phyloP scores from a whole-genome alignment of 2,113 vertebrate species.

The Riparia riparia region DNA sequence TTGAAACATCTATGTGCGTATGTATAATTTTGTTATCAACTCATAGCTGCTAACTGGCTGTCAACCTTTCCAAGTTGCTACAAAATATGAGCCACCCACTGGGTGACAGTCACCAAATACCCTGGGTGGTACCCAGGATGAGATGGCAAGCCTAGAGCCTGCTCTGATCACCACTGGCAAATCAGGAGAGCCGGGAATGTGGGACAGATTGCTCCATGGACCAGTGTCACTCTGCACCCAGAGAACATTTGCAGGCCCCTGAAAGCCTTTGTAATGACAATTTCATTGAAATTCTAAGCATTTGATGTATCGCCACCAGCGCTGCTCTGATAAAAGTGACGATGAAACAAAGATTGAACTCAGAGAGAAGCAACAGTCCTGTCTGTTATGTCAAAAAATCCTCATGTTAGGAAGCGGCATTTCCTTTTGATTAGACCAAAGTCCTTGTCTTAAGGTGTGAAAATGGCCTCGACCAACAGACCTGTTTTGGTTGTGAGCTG shows the following conservation, averaged over 20 bases:
- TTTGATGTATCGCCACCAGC: not conserved
- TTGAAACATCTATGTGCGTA: not conserved
- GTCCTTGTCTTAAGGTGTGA: not conserved
- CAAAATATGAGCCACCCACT: not conserved
- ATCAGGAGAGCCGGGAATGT: not conserved
- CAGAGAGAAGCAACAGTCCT: not conserved
- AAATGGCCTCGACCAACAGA: not conserved
- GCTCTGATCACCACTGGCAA: not conserved
- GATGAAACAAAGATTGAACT: slow-evolving; percentile 17
- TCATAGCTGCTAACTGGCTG: not conserved
- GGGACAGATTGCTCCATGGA: not conserved
- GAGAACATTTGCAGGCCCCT: not conserved
- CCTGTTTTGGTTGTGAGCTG: not conserved
- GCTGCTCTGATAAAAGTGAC: not conserved
- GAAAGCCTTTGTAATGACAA: not conserved
- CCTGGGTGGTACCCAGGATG: not conserved
- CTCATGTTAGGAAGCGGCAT: not conserved
- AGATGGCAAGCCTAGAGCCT: not conserved
- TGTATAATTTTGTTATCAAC: not conserved
- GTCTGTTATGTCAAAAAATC: slow-evolving; percentile 4
- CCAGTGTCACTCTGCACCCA: accelerated
- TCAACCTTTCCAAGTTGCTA: not conserved
- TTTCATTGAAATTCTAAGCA: slow-evolving; percentile 1
- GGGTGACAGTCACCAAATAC: not conserved
- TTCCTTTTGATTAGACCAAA: not conserved